Evolutionary conservation across 2,888 invertebrate species (phyloP), one percentile per base, ranked within the genome.

Genomic region (Hylaea fasciaria): DNA sequence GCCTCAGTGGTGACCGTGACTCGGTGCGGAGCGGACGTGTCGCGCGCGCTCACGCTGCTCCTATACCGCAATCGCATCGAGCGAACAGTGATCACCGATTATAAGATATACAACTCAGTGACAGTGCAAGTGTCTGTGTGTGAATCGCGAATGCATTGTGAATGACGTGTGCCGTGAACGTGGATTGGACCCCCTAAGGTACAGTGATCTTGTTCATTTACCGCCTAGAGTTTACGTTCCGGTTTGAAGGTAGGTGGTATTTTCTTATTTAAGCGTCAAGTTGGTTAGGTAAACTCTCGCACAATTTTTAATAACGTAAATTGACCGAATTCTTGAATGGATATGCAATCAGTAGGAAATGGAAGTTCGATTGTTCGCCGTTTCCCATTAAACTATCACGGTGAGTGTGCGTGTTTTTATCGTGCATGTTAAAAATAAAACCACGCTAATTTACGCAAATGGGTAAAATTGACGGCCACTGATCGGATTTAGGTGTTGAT

Each of bases 71-170:
- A 71, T 70, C 76, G 73, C 72, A 71, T 71, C 81, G 77, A 81
- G 83, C 84, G 83, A 74, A 77, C 79, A 80, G 87, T 87, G 87
- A 70, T 80, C 81, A 74, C 85, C 82, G 80, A 79, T 81, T 74
- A 66, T 39, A 70, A 74, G 65, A 77, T 68, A 69, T 37, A 28
- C 28, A 60, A 61, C 60, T 71, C 57, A 72, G 77, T 77, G 77
- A 76, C 76, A 80, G 86, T 85, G 85, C 73, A 73, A 78, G 83
- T 84, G 83, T 74, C 69, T 76, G 85, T 86, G 85, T 64, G 64
- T 70, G 73, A 60, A 56, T 52, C 28, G 40, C 52, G 57, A 66
- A 76, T 79, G 71, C 74, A 73, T 77, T 77, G 83, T 85, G 83
- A 76, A 77, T 82, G 68, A 81, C 76, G 76, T 76, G 84, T 79